Percentiles rank a stretch among this genome's conserved stretches.
phyloP scores from a whole-genome alignment of 2,888 invertebrate species.

The Ormyrus nitidulus region DNA sequence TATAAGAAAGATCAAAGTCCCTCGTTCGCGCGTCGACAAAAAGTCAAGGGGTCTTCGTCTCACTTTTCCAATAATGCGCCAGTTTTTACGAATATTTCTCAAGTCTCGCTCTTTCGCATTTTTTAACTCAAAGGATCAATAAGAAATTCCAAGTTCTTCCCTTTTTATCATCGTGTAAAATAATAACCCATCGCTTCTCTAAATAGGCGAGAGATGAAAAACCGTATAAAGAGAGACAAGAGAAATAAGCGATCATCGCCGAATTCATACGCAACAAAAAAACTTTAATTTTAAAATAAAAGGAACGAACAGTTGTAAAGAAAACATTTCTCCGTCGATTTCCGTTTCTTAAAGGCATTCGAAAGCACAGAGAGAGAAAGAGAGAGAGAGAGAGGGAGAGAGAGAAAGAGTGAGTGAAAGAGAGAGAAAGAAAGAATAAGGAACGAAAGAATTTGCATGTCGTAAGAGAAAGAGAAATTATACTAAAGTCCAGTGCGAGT shows the following conservation, averaged over 20 bases:
- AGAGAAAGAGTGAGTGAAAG: neutral
- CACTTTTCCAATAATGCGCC: conserved; percentile 45
- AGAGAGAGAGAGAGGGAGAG: neutral
- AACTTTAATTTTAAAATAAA: neutral
- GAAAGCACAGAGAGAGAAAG: neutral
- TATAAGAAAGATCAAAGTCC: conserved; percentile 19
- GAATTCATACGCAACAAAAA: conserved; percentile 1
- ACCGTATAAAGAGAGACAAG: neutral
- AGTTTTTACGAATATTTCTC: conserved; percentile 43
- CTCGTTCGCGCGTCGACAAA: conserved; percentile 34
- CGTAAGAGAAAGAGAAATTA: too few relatives aligned
- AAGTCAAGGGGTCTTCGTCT: conserved; percentile 51
- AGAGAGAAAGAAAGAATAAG: neutral
- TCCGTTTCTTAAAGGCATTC: neutral
- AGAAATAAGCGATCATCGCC: conserved; percentile 4
- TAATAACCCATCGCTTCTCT: neutral
- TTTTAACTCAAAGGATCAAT: conserved; percentile 19
- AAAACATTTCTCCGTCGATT: neutral
- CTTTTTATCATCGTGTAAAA: conserved; percentile 25
- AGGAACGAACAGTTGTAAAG: neutral
- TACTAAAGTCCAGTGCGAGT: too few relatives aligned
- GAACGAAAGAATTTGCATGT: too few relatives aligned
- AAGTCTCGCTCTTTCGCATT: conserved; percentile 47
- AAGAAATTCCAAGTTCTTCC: conserved; percentile 47
- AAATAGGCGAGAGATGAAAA: neutral